Conservation (phyloP, 2,888 invertebrate species). For the Nemapogon koenigi region DNA sequence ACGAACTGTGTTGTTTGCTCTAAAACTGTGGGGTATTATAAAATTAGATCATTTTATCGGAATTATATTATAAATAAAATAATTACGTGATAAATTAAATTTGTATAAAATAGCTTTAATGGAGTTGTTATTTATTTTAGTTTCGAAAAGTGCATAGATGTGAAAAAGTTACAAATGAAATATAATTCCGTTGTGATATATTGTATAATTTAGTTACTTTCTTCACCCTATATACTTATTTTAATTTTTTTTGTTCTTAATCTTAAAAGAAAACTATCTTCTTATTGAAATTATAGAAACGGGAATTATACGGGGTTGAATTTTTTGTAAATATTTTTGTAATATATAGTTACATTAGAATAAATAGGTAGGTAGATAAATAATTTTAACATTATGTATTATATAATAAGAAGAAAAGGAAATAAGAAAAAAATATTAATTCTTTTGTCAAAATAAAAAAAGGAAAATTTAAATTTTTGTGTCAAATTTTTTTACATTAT, state of each 20-base stretch:
- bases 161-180: too few species aligned
- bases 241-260: constrained; percentile 16
- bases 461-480: constrained; percentile 39
- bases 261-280: neutral
- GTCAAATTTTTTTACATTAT: too few species aligned
- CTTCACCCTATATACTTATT: neutral
- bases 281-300: constrained; percentile 21
- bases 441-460: constrained; percentile 62
- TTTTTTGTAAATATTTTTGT: constrained; percentile 59
- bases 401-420: constrained; percentile 39
- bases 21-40: too few species aligned
- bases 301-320: constrained; percentile 54
- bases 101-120: too few species aligned
- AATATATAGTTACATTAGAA: constrained; percentile 52
- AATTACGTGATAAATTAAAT: too few species aligned
- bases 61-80: too few species aligned
- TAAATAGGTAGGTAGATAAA: constrained; percentile 56
- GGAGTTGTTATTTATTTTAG: too few species aligned
- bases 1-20: too few species aligned
- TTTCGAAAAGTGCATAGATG: too few species aligned
- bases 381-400: constrained; percentile 58
- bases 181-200: too few species aligned
- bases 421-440: constrained; percentile 56
- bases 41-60: too few species aligned
- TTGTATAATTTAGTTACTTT: too few species aligned